Base-by-base conservation (phyloP, 37 sponge, comb jelly and placozoan species). In the Halisarca cf. caerulea region DNA sequence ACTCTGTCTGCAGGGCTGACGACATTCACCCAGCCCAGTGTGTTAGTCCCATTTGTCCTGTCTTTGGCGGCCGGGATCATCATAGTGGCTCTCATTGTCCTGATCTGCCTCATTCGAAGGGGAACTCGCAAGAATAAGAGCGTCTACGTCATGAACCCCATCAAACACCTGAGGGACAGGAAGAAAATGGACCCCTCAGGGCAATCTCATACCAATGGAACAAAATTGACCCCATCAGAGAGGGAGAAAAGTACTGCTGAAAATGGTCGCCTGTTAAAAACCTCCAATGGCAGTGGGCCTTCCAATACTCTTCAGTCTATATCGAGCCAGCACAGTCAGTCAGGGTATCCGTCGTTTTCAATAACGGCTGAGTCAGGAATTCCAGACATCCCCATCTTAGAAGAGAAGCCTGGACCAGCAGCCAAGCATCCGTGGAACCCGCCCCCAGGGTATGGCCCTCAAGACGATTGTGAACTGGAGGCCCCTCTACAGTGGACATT, bases 331-430 rank as follows among this genome's bases (percentile, higher is more conserved):
- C 51, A 6, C 51, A 47, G 51, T 47, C 51, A 6, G 11, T 47
- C 51, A 14, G 51, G 51, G 51, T 47, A 14, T 47, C 9, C 9
- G 51, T 14, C 51, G 6, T 47, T 47, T 30, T 68, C 77, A 18
- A 74, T 74, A n/a, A 74, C 77, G 2, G 42, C 77, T 3, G 77
- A 74, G 38, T 74, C 77, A 25, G 77, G 77, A 0, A 74, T 74
- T 2, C 77, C 77, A 20, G n/a, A 23, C 1, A 21, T 74, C 15
- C 69, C 69, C 33, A 27, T 68, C 1, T 30, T 28, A 18, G 69
- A 68, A 8, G 35, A 68, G 35, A 30, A 34, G 69, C 34, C n/a
- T 0, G 69, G 69, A 7, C 69, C 69, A 1, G 69, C 69, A 17
- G 69, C 69, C 34, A 6, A 34, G 35, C 30, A 32, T 27, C 51